Percentiles rank a stretch among this genome's conserved stretches.
These are phyloP conservation scores for Hydrophis major DNA, from an alignment of 2,797 vertebrate species.

Conservation along the genomic window DNA sequence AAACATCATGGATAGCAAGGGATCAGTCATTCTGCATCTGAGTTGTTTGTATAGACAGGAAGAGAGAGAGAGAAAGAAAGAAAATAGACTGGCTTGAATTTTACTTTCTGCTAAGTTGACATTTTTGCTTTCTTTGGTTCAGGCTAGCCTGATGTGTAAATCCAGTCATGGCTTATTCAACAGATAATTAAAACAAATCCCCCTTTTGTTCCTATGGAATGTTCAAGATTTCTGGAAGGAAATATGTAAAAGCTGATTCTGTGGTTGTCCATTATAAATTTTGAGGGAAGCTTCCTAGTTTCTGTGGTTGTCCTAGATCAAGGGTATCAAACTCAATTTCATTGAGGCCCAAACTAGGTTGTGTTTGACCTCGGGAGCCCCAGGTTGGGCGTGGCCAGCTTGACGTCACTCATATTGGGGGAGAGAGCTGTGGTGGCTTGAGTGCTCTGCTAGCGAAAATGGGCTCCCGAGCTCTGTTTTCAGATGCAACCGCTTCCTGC, in stretches of 20 bases:
- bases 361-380: background rate
- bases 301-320: background rate
- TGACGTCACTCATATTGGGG: rapidly evolving
- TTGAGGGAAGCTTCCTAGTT: background rate
- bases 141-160: background rate
- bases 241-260: background rate
- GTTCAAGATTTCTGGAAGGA: background rate
- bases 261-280: background rate
- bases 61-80: no score
- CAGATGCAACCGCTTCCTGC: no score
- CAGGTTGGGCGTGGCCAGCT: background rate
- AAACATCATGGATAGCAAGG: no score
- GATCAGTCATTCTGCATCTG: no score
- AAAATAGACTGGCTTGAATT: background rate
- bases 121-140: background rate
- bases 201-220: background rate
- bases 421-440: background rate
- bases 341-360: background rate
- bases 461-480: background rate
- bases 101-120: background rate
- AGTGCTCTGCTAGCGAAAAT: background rate
- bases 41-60: no score
- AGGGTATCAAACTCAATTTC: background rate
- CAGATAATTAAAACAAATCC: background rate
- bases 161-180: background rate